phyloP scores from a whole-genome alignment of 1,140 invertebrate genomes.

The Nymphalis io region DNA sequence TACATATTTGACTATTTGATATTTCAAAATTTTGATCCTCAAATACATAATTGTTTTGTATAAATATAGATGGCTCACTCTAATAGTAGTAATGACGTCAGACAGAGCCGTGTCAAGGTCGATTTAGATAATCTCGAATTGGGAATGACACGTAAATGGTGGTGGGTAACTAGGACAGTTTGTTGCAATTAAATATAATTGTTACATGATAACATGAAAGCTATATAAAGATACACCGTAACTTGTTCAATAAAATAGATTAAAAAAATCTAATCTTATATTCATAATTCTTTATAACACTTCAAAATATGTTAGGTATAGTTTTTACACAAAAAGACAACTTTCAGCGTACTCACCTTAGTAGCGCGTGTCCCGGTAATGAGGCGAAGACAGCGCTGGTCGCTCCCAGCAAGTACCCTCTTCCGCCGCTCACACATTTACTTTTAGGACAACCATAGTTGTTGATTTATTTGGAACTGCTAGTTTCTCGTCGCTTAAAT shows the following conservation, averaged over 20 bases:
- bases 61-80: slow-evolving; percentile 9
- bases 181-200: neutral
- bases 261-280: too few relatives aligned
- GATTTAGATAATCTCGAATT: slow-evolving; percentile 22
- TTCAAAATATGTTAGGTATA: neutral
- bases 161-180: neutral
- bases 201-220: neutral
- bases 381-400: slow-evolving; percentile 39
- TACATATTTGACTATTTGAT: neutral
- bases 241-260: too few relatives aligned
- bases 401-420: slow-evolving; percentile 37
- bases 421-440: slow-evolving; percentile 37
- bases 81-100: slow-evolving; percentile 15
- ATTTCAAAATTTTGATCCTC: too few relatives aligned
- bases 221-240: neutral
- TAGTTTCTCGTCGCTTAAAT: neutral
- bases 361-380: slow-evolving; percentile 32
- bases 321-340: neutral
- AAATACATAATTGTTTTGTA: too few relatives aligned
- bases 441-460: slow-evolving; percentile 3
- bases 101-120: slow-evolving; percentile 13
- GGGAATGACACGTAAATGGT: slow-evolving; percentile 13
- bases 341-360: slow-evolving; percentile 29
- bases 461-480: neutral
- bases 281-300: too few relatives aligned